These are phyloP conservation scores for Tolmerus cingulatus DNA, from an alignment of 2,888 invertebrate species.

Conservation along the genomic window DNA sequence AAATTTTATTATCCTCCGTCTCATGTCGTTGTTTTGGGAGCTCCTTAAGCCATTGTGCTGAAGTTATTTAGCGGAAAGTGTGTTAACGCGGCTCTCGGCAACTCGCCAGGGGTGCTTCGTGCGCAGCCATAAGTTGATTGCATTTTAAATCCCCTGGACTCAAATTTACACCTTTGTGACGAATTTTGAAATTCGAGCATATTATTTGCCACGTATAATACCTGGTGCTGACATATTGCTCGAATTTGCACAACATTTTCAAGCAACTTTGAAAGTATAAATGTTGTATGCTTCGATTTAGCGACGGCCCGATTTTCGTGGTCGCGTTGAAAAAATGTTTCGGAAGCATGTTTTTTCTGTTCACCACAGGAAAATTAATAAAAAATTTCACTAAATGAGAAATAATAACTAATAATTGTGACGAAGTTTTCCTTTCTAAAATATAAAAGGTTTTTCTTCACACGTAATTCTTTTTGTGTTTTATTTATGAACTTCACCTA, in stretches of 20 bases:
- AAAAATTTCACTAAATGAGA: too few relatives aligned
- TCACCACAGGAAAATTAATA: too few relatives aligned
- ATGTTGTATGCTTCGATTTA: background rate
- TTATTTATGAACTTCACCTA: too few relatives aligned
- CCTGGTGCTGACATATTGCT: background rate
- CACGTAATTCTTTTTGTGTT: too few relatives aligned
- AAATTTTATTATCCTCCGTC: constrained; percentile 36
- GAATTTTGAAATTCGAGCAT: constrained; percentile 2
- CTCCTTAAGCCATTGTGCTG: constrained; percentile 40
- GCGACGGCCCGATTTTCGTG: too few relatives aligned
- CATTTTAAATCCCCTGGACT: background rate
- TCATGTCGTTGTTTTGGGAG: constrained; percentile 30
- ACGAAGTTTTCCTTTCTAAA: too few relatives aligned
- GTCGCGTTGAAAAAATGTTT: too few relatives aligned
- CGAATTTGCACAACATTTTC: background rate
- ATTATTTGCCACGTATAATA: background rate
- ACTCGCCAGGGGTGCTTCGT: background rate
- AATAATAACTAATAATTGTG: too few relatives aligned
- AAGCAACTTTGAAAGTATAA: background rate
- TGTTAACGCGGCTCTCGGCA: constrained; percentile 26
- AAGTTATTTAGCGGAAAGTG: constrained; percentile 44
- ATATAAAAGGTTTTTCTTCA: too few relatives aligned
- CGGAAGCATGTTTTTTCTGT: too few relatives aligned
- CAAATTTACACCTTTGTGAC: constrained; percentile 30
- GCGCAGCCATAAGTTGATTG: background rate